These are phyloP conservation scores for Sphenodon punctatus DNA, from an alignment of 2,797 vertebrate genomes.

Conservation along the genomic window DNA sequence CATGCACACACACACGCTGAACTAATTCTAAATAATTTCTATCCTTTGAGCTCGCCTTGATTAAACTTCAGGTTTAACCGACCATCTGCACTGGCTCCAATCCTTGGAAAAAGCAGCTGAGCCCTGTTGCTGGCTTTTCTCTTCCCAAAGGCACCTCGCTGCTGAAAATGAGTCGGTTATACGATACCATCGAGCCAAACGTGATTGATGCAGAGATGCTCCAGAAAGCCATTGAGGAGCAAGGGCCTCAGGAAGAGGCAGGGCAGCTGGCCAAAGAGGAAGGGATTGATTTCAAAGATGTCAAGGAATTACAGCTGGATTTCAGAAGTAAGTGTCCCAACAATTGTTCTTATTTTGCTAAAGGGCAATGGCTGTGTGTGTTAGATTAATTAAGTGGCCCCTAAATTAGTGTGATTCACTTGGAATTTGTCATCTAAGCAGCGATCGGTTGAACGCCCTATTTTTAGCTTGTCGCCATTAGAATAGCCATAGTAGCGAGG, in stretches of 20 bases:
- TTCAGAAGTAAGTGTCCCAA: conserved; percentile 80
- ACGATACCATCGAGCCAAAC: conserved; percentile 61
- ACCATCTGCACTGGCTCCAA: no score
- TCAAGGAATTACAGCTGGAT: conserved; percentile 79
- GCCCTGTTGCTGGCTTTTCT: neutral
- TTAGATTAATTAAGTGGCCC: neutral
- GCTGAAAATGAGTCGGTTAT: conserved; percentile 69
- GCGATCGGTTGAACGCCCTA: neutral
- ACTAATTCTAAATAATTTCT: no score
- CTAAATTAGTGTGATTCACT: neutral
- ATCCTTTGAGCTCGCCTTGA: no score
- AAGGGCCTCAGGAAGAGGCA: conserved; percentile 69
- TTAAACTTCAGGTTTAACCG: no score
- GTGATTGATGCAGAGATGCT: conserved; percentile 83
- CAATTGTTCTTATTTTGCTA: neutral
- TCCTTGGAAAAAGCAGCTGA: neutral
- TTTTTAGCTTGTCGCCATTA: neutral
- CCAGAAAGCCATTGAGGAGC: conserved; percentile 75
- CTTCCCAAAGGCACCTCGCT: accelerated
- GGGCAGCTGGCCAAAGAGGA: conserved; percentile 69
- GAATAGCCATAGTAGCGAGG: neutral
- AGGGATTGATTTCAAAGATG: conserved; percentile 74
- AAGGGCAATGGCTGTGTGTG: neutral
- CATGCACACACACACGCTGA: no score
- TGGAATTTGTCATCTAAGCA: neutral